These are phyloP conservation scores for Nemoura dubitans DNA, from an alignment of 2,888 invertebrate genomes.

Conservation along the genomic window DNA sequence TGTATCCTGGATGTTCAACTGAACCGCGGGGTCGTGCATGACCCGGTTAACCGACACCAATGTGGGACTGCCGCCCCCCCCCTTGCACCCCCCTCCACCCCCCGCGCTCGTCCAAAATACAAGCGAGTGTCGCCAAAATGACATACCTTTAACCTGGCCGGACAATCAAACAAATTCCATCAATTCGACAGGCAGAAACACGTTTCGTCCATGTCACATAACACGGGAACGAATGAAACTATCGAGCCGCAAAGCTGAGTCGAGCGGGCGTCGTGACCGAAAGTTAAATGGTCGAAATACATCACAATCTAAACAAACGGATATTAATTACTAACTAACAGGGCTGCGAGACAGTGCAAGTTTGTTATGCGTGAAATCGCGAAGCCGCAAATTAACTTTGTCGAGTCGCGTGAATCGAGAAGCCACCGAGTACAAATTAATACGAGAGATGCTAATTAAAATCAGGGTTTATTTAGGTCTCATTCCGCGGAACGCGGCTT, in stretches of 20 bases:
- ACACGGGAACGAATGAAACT: too few species aligned
- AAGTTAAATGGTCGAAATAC: not conserved
- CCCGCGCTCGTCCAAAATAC: too few species aligned
- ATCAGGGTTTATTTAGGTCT: not conserved
- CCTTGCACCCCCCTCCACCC: not conserved
- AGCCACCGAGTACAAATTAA: conserved; percentile 12
- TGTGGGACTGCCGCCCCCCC: too few species aligned
- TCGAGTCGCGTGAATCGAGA: not conserved
- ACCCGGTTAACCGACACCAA: not conserved
- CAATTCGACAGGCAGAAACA: not conserved
- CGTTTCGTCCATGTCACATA: too few species aligned
- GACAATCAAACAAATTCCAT: not conserved
- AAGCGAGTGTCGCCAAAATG: not conserved
- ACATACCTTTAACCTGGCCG: not conserved
- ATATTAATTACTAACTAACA: not conserved
- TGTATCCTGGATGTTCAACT: not conserved
- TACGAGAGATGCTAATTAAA: not conserved
- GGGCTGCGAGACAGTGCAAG: not conserved
- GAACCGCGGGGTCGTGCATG: not conserved
- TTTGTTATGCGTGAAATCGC: not conserved
- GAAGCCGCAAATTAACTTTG: conserved; percentile 3
- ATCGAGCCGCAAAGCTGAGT: too few species aligned
- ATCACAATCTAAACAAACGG: not conserved
- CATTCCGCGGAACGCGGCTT: not conserved
- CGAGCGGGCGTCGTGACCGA: not conserved